These are phyloP conservation scores for Embidobia sp. DNA, from an alignment of 2,888 invertebrate species.

Conservation along the genomic window DNA sequence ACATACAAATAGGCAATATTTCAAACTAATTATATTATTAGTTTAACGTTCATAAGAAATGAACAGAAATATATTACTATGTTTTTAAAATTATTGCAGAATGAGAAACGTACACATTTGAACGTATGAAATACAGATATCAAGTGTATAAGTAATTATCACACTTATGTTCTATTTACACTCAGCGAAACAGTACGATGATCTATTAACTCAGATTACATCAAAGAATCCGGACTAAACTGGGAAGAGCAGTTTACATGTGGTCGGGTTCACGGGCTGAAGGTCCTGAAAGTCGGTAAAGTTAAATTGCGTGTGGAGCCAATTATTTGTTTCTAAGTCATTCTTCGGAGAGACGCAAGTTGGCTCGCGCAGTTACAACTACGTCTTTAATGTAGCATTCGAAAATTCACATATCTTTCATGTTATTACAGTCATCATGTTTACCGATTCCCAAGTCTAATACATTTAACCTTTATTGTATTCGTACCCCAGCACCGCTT, in stretches of 20 bases:
- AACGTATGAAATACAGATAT: no score
- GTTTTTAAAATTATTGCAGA: no score
- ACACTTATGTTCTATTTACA: constrained; percentile 9
- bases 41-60: no score
- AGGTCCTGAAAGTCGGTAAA: constrained; percentile 54
- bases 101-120: not conserved
- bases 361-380: constrained; percentile 26
- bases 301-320: constrained; percentile 60
- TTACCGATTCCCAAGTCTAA: not conserved
- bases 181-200: constrained; percentile 8
- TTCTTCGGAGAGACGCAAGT: constrained; percentile 38
- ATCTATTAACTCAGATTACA: constrained; percentile 39
- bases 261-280: constrained; percentile 27
- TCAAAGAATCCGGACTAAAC: constrained; percentile 36
- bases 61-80: no score
- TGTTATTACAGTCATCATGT: not conserved
- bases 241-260: constrained; percentile 40
- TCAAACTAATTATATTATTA: no score
- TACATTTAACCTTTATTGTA: not conserved
- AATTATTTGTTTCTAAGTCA: constrained; percentile 63
- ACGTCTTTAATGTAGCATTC: constrained; percentile 10
- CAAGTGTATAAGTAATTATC: constrained; percentile 11
- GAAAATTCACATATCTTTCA: constrained; percentile 16
- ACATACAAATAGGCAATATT: no score
- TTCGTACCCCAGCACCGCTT: no score